These are phyloP conservation scores for Apodemia zela DNA, from an alignment of 2,888 invertebrate genomes.

Conservation along the genomic window DNA sequence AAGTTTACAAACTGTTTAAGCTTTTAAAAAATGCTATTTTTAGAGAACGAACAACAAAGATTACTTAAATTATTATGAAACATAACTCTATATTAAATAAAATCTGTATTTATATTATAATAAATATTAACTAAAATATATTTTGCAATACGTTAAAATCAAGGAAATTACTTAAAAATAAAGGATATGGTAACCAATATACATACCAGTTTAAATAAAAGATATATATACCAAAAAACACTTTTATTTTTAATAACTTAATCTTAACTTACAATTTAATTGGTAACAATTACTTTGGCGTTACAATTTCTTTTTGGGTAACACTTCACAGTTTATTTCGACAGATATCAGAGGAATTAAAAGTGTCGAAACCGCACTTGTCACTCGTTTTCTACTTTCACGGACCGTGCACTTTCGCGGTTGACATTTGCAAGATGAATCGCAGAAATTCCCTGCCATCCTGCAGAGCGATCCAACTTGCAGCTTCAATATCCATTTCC, in stretches of 20 bases:
- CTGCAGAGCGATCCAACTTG: slow-evolving; percentile 28
- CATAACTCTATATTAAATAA: too few species aligned
- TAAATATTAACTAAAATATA: too few species aligned
- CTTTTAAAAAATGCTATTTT: too few species aligned
- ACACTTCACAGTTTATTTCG: slow-evolving; percentile 38
- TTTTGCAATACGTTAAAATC: too few species aligned
- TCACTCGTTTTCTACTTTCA: slow-evolving; percentile 18
- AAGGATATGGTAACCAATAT: not conserved
- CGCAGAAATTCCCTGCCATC: slow-evolving; percentile 16
- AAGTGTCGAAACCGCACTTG: slow-evolving; percentile 28
- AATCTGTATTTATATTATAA: too few species aligned
- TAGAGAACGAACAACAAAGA: too few species aligned
- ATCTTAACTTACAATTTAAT: slow-evolving; percentile 30
- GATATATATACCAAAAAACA: not conserved
- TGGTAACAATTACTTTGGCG: slow-evolving; percentile 31
- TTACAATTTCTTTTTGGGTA: slow-evolving; percentile 29
- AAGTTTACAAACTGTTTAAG: too few species aligned
- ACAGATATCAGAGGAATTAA: slow-evolving; percentile 18
- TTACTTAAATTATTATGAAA: too few species aligned
- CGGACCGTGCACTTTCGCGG: slow-evolving; percentile 19
- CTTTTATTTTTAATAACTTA: slow-evolving; percentile 8
- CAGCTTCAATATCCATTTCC: slow-evolving; percentile 60
- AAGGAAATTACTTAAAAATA: not conserved
- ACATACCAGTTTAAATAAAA: not conserved
- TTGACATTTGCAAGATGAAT: slow-evolving; percentile 15